Percentiles rank a stretch among this genome's conserved stretches.
Evolutionary conservation across 2,797 vertebrate genomes (phyloP).

Genomic region (Sebastes alutus): DNA sequence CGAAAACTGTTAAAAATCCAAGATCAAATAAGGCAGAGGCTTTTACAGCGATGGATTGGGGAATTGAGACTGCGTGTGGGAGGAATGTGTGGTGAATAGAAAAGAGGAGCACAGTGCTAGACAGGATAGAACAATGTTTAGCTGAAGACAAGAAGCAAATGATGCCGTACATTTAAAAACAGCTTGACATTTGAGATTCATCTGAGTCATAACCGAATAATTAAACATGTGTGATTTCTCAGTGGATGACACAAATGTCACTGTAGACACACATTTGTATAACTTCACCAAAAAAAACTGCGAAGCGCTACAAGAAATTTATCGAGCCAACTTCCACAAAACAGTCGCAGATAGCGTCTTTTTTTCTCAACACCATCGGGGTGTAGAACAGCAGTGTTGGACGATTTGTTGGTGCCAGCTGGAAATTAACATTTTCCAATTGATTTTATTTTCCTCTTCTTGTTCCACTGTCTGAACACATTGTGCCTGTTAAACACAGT

Average conservation of each 20-base stretch:
- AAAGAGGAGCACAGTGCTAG: conserved; percentile 6
- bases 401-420: conserved; percentile 27
- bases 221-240: conserved; percentile 9
- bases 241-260: conserved; percentile 14
- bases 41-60: conserved; percentile 47
- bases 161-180: conserved; percentile 9
- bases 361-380: conserved; percentile 3
- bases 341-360: conserved; percentile 6
- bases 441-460: conserved; percentile 43
- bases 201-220: not conserved
- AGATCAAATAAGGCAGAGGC: conserved; percentile 56
- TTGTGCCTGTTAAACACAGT: conserved; percentile 29
- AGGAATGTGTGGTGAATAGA: conserved; percentile 31
- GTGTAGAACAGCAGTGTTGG: conserved; percentile 17
- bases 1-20: conserved; percentile 54
- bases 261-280: conserved; percentile 3
- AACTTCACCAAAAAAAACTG: conserved; percentile 13
- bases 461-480: conserved; percentile 38
- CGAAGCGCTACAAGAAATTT: conserved; percentile 2
- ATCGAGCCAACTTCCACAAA: conserved; percentile 10
- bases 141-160: conserved; percentile 7
- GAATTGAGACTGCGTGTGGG: conserved; percentile 50
- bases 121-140: not conserved
- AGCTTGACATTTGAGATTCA: conserved; percentile 2
- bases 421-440: conserved; percentile 52